A percentile compares a stretch with the other conserved stretches of the same genome.
Conservation (phyloP, 2,888 invertebrate species). For the Leucoma salicis region DNA sequence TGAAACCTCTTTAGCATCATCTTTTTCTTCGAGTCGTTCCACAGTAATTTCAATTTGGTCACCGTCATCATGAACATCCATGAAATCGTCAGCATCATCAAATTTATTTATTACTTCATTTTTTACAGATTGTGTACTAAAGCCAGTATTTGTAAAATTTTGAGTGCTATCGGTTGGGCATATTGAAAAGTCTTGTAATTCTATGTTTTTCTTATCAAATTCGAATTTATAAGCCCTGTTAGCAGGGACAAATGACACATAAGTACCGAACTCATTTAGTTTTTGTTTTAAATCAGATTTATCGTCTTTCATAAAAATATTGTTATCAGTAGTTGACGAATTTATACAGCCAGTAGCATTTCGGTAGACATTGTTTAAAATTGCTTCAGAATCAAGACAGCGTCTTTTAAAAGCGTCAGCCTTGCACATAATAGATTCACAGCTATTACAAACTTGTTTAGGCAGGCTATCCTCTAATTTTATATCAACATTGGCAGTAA, state of each 20-base stretch:
- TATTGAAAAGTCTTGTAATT: conserved; percentile 3
- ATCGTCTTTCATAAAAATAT: conserved; percentile 24
- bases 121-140: conserved; percentile 10
- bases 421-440: conserved; percentile 51
- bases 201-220: conserved; percentile 19
- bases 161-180: background rate
- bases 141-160: conserved; percentile 2
- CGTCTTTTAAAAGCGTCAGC: conserved; percentile 61
- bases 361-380: conserved; percentile 45
- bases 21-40: conserved; percentile 8
- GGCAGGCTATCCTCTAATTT: conserved; percentile 51
- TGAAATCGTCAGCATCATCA: conserved; percentile 18
- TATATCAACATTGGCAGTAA: conserved; percentile 53
- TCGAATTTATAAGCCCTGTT: conserved; percentile 5
- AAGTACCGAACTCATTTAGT: conserved; percentile 7
- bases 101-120: conserved; percentile 13
- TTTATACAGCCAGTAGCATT: conserved; percentile 7
- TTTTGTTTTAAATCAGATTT: conserved; percentile 8
- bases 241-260: conserved; percentile 3
- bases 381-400: conserved; percentile 54
- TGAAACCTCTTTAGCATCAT: conserved; percentile 5
- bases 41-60: conserved; percentile 4
- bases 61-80: conserved; percentile 26
- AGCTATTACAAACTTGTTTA: conserved; percentile 62
- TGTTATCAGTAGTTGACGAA: conserved; percentile 3